Base-by-base conservation (phyloP, 2,797 vertebrate genomes). In the Craterocephalus amniculus region DNA sequence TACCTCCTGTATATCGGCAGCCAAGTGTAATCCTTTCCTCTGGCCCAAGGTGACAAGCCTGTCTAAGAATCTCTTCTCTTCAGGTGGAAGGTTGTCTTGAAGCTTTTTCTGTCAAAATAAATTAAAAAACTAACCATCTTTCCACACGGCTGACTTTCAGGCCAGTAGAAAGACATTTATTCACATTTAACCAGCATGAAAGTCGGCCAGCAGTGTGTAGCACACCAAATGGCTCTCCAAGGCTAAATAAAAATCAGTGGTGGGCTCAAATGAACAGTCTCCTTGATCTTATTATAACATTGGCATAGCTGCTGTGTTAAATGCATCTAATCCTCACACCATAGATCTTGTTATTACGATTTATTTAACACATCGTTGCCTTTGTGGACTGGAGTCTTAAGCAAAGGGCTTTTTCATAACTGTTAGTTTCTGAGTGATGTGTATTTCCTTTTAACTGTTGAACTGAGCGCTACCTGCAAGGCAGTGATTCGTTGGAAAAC, bases 11-110 rank as follows among this genome's bases (percentile, higher is more conserved):
- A 94, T 90, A 74, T 96, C 94, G 81, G 90, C 85, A 34, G 96
- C 93, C 88, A 99, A 94, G 87, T 99, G 97, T 58, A 99, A 90
- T 64, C 97, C 97, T 0, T 96, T 98, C 59, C 96, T 93, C 90
- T 93, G 95, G 9, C 96, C 97, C 76, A 95, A 86, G 80, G 95
- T 95, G 61, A 99, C 85, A 0, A 95, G 95, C 76, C 96, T 95
- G 74, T 97, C 95, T 77, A 98, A 79, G 58, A 97, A 96, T 10
- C 96, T 80, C 77, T 93, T 95, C 58, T 95, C 96, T 90, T 99
- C 96, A 11, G 94, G 89, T 32, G 92, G 93, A 71, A 96, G 58
- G 72, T 90, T 85, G 51, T 86, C 88, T 69, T 92, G 85, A 72
- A 93, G 86, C 61, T 90, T 96, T 87, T 95, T 83, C 97, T 99